Conservation (phyloP, 2,113 vertebrate species). For the Phylloscopus trochiloides region DNA sequence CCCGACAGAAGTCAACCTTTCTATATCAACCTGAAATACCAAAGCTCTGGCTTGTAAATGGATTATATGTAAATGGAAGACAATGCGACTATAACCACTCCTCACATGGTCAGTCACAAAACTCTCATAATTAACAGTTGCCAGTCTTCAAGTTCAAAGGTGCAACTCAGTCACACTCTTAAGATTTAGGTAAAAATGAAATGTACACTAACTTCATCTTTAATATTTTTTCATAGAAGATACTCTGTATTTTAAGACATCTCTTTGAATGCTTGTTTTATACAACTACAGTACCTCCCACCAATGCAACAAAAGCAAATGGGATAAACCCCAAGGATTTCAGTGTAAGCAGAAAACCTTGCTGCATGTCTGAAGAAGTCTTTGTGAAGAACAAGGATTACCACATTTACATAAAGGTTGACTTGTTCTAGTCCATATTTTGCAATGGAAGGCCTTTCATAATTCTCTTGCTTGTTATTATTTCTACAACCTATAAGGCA, state of each 20-base stretch:
- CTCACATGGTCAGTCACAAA: neutral
- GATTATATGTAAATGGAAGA: neutral
- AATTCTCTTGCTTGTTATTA: neutral
- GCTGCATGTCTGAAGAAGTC: neutral
- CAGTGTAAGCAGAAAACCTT: neutral
- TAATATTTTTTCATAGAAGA: neutral
- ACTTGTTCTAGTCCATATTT: neutral
- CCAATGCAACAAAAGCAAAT: neutral
- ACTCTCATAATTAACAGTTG: neutral
- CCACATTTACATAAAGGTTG: neutral
- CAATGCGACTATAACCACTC: neutral
- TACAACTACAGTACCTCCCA: neutral
- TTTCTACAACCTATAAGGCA: neutral
- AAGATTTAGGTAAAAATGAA: neutral
- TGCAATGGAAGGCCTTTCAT: neutral
- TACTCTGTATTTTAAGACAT: neutral
- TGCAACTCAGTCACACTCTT: neutral
- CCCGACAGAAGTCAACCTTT: rapidly evolving
- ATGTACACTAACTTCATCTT: neutral
- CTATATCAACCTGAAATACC: neutral
- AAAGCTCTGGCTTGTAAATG: neutral
- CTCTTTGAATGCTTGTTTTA: neutral
- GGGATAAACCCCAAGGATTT: neutral
- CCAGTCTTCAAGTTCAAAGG: neutral
- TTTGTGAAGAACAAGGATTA: neutral